Conservation (phyloP, 2,113 vertebrate genomes). For the Brachionichthys hirsutus region DNA sequence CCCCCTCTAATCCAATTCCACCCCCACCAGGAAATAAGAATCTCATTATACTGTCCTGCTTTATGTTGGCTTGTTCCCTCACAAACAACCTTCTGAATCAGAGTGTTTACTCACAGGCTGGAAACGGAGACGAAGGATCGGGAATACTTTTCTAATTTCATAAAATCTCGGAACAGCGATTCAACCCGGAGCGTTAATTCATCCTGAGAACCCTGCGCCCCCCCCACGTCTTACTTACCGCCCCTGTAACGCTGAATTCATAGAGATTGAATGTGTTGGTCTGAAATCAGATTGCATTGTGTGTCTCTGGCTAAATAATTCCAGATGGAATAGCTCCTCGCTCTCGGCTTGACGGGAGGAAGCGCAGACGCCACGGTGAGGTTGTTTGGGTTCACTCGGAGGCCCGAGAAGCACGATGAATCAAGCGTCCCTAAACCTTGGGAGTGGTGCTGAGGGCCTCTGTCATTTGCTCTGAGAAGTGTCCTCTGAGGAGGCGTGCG, state of each 20-base stretch:
- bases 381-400: constrained; percentile 65
- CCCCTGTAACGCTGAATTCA: constrained; percentile 65
- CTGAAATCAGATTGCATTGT: constrained; percentile 78
- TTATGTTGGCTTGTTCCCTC: constrained; percentile 72
- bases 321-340: constrained; percentile 71
- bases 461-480: constrained; percentile 69
- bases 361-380: constrained; percentile 63
- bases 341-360: constrained; percentile 65
- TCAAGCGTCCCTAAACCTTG: constrained; percentile 70
- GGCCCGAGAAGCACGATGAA: constrained; percentile 66
- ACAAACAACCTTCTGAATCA: constrained; percentile 70
- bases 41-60: constrained; percentile 76
- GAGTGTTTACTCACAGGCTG: constrained; percentile 70
- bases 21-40: constrained; percentile 73
- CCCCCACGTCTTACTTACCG: constrained; percentile 64
- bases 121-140: constrained; percentile 60
- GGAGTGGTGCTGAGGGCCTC: constrained; percentile 58
- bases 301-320: constrained; percentile 76
- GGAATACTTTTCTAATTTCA: constrained; percentile 72
- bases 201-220: constrained; percentile 64
- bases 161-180: constrained; percentile 61
- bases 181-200: constrained; percentile 63
- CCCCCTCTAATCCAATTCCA: constrained; percentile 81
- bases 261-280: constrained; percentile 69
- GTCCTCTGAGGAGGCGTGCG: constrained; percentile 62